A percentile compares a stretch with the other conserved stretches of the same genome.
Evolutionary conservation across 2,113 vertebrate species (phyloP).

Genomic region (Bettongia penicillata): DNA sequence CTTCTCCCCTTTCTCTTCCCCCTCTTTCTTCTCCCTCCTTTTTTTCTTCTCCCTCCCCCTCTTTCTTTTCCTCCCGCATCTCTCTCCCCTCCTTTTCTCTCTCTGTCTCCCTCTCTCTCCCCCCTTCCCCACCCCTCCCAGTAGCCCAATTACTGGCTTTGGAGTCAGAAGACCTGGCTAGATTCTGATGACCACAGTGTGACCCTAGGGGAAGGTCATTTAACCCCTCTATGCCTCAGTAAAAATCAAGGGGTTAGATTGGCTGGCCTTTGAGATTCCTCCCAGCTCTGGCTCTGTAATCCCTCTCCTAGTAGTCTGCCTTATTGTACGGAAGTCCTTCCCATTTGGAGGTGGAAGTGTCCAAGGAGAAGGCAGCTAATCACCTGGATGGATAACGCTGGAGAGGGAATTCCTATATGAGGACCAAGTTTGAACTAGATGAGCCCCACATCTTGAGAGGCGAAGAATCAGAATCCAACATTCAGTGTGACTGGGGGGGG

Average conservation of each 20-base stretch:
- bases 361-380: not conserved
- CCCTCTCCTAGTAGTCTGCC: not conserved
- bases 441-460: not conserved
- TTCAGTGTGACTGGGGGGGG: not conserved
- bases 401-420: not conserved
- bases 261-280: not conserved
- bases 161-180: not conserved
- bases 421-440: not conserved
- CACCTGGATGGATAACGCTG: not conserved
- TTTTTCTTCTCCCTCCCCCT: not conserved
- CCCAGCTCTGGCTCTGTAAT: not conserved
- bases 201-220: conserved; percentile 3
- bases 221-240: not conserved
- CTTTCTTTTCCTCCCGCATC: not conserved
- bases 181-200: not conserved
- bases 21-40: too few species aligned
- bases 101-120: not conserved
- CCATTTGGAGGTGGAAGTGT: not conserved
- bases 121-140: not conserved
- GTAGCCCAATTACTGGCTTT: not conserved
- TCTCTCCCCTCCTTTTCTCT: not conserved
- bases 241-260: not conserved
- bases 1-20: too few species aligned
- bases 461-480: not conserved
- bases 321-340: not conserved